phyloP scores from a whole-genome alignment of 2,888 invertebrate species.

The Corythucha ciliata region DNA sequence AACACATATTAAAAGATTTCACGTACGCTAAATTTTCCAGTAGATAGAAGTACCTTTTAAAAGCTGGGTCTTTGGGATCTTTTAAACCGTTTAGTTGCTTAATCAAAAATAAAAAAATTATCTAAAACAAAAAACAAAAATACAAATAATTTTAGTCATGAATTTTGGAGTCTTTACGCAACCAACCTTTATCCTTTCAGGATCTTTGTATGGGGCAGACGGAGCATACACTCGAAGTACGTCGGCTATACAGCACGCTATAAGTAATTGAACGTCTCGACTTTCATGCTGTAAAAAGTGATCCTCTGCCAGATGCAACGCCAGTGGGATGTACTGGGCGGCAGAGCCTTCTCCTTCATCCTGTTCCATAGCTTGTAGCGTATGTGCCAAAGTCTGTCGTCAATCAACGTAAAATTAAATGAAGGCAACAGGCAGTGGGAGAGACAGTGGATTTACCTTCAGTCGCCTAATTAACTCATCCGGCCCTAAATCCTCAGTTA shows the following conservation, averaged over 20 bases:
- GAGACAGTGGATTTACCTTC: conserved; percentile 54
- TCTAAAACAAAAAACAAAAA: conserved; percentile 44
- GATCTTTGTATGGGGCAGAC: conserved; percentile 94
- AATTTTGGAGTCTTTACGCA: conserved; percentile 32
- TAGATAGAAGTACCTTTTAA: conserved; percentile 94
- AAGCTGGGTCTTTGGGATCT: conserved; percentile 94
- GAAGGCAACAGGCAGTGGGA: neutral
- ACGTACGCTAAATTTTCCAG: conserved; percentile 95
- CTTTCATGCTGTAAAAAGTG: conserved; percentile 82
- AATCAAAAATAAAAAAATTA: conserved; percentile 88
- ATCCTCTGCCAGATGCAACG: conserved; percentile 86
- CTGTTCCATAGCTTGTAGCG: conserved; percentile 91
- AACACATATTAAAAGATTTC: conserved; percentile 97
- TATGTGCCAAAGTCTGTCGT: conserved; percentile 75
- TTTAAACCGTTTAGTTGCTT: conserved; percentile 86
- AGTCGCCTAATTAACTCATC: conserved; percentile 91
- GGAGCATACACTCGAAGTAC: conserved; percentile 94
- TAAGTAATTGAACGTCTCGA: conserved; percentile 84
- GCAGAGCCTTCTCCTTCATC: conserved; percentile 82
- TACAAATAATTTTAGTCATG: neutral
- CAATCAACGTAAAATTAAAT: neutral
- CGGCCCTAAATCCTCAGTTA: conserved; percentile 87
- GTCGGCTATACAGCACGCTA: conserved; percentile 96
- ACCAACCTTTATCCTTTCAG: conserved; percentile 70
- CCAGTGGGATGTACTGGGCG: conserved; percentile 83